A percentile compares a stretch with the other conserved stretches of the same genome.
phyloP scores from a whole-genome alignment of 2,888 invertebrate species.

The Eupelmus urozonus region DNA sequence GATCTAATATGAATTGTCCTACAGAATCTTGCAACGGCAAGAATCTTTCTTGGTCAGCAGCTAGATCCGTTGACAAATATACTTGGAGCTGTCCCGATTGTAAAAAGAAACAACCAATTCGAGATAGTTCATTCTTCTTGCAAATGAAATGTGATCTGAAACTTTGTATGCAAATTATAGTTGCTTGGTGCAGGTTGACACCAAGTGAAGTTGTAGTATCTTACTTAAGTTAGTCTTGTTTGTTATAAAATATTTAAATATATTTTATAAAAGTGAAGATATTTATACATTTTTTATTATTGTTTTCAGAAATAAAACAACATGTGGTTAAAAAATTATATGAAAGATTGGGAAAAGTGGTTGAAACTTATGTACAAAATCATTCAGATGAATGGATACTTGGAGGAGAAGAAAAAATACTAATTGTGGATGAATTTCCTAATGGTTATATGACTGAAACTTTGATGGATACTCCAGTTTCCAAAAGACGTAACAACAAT shows the following conservation, averaged over 20 bases:
- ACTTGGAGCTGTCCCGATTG: conserved; percentile 79
- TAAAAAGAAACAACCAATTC: conserved; percentile 76
- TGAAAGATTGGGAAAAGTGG: conserved; percentile 80
- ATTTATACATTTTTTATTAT: no score
- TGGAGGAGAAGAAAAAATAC: conserved; percentile 80
- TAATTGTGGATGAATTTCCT: conserved; percentile 84
- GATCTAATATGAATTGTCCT: conserved; percentile 74
- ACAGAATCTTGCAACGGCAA: conserved; percentile 75
- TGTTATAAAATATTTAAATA: conserved; percentile 16
- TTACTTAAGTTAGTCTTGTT: conserved; percentile 78
- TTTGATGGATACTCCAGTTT: conserved; percentile 77
- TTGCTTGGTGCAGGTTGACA: conserved; percentile 84
- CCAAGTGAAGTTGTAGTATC: conserved; percentile 78
- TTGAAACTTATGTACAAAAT: conserved; percentile 77
- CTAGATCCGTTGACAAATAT: conserved; percentile 78
- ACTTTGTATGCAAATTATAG: conserved; percentile 80
- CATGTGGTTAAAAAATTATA: conserved; percentile 80
- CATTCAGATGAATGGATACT: conserved; percentile 79
- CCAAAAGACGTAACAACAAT: conserved; percentile 78
- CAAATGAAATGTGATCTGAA: conserved; percentile 82
- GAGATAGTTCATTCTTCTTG: conserved; percentile 81
- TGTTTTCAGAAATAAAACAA: conserved; percentile 79
- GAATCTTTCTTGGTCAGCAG: conserved; percentile 78
- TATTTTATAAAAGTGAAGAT: conserved; percentile 41
- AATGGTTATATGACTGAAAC: conserved; percentile 81